Evolutionary conservation across 2,888 invertebrate species (phyloP).

Genomic region (Ennomos quercinarius): DNA sequence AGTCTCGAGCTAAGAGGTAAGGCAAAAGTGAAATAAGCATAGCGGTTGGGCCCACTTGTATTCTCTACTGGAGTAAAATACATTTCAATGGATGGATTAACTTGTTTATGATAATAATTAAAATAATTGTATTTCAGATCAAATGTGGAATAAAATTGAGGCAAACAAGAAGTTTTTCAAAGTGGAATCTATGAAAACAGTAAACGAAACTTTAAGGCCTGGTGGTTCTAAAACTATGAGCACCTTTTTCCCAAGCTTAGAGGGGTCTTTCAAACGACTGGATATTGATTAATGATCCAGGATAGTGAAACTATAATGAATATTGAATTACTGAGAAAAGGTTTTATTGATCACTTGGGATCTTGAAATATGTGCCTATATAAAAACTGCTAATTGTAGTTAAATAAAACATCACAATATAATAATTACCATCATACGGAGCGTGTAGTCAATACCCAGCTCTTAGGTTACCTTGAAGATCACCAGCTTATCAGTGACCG

Average conservation of each 20-base stretch:
- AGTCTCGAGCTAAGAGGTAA: slow-evolving; percentile 52
- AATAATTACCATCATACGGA: no score
- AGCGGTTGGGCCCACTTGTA: no score
- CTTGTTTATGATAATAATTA: background rate
- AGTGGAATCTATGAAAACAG: slow-evolving; percentile 59
- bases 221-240: slow-evolving; percentile 55
- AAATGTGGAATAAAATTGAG: slow-evolving; percentile 56
- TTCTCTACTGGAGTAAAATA: no score
- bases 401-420: no score
- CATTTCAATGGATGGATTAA: no score
- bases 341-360: no score
- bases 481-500: no score
- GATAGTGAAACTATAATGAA: background rate
- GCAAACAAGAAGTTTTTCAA: slow-evolving; percentile 56
- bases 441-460: no score
- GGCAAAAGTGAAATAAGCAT: background rate
- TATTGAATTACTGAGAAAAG: no score
- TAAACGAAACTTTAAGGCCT: slow-evolving; percentile 58
- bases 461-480: no score
- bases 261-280: slow-evolving; percentile 59
- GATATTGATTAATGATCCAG: slow-evolving; percentile 58
- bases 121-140: slow-evolving; percentile 46
- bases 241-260: slow-evolving; percentile 59
- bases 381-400: no score
- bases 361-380: no score